Conservation (phyloP, 2,113 vertebrate genomes). For the Cyphomyrus discorhynchus region DNA sequence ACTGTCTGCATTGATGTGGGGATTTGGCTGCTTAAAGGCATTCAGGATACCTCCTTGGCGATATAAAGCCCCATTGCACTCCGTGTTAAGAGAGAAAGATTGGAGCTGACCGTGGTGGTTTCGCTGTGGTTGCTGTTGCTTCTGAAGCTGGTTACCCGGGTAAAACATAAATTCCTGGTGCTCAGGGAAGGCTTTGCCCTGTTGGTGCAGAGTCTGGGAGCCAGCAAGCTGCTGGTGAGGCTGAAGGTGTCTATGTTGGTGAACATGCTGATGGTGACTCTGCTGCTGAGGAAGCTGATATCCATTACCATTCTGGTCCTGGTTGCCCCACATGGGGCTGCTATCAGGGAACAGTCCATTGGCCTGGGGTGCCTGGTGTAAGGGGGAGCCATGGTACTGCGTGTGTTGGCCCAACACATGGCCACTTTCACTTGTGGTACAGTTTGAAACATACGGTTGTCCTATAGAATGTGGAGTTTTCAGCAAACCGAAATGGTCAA, state of each 20-base stretch:
- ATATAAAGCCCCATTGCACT: slow-evolving; percentile 47
- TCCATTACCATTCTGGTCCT: slow-evolving; percentile 62
- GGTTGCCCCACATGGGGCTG: slow-evolving; percentile 92
- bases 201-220: slow-evolving; percentile 75
- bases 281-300: slow-evolving; percentile 53
- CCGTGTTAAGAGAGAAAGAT: slow-evolving; percentile 43
- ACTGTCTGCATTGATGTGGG: slow-evolving; percentile 69
- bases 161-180: slow-evolving; percentile 84
- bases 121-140: slow-evolving; percentile 54
- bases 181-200: slow-evolving; percentile 70
- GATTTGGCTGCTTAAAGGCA: slow-evolving; percentile 67
- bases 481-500: slow-evolving; percentile 76
- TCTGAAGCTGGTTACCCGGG: slow-evolving; percentile 61
- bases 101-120: slow-evolving; percentile 42
- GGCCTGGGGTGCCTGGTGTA: slow-evolving; percentile 74
- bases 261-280: slow-evolving; percentile 35
- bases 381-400: slow-evolving; percentile 74
- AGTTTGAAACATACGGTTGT: slow-evolving; percentile 64
- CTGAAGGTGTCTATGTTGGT: not conserved
- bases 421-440: slow-evolving; percentile 9
- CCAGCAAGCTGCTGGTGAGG: slow-evolving; percentile 30
- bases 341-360: slow-evolving; percentile 89
- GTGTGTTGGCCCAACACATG: slow-evolving; percentile 74
- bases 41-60: slow-evolving; percentile 61
- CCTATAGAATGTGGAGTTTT: slow-evolving; percentile 64